These are phyloP conservation scores for Eumerus sabulonum DNA, from an alignment of 2,888 invertebrate species.

Conservation along the genomic window DNA sequence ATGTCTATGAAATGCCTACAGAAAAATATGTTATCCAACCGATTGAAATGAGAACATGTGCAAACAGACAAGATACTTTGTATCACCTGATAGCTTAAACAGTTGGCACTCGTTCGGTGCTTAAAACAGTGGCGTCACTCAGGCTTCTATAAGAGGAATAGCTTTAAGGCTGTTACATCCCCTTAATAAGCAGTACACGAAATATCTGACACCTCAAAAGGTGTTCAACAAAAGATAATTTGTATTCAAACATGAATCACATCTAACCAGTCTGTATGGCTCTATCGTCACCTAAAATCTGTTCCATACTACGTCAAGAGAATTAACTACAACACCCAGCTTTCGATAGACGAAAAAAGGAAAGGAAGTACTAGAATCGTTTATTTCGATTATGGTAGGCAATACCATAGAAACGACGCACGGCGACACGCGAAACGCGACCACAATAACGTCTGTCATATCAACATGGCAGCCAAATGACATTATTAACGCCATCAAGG, in stretches of 20 bases:
- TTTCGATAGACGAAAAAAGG: conserved; percentile 5
- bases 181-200: too few species aligned
- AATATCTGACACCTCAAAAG: background rate
- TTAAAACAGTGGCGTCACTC: too few species aligned
- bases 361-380: background rate
- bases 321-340: conserved; percentile 4
- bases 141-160: too few species aligned
- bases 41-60: too few species aligned
- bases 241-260: conserved; percentile 2
- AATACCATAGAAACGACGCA: conserved; percentile 4
- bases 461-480: background rate
- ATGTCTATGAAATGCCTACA: too few species aligned
- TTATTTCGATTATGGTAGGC: conserved; percentile 13
- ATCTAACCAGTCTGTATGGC: background rate
- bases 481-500: background rate
- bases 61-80: too few species aligned
- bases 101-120: too few species aligned
- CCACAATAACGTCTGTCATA: background rate
- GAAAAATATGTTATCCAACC: too few species aligned
- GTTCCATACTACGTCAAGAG: conserved; percentile 3
- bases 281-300: too few species aligned
- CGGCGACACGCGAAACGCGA: background rate
- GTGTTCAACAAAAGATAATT: background rate
- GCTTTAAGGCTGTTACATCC: too few species aligned
- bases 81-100: too few species aligned